These are phyloP conservation scores for Bubo bubo DNA, from an alignment of 2,113 vertebrate genomes.

Conservation along the genomic window DNA sequence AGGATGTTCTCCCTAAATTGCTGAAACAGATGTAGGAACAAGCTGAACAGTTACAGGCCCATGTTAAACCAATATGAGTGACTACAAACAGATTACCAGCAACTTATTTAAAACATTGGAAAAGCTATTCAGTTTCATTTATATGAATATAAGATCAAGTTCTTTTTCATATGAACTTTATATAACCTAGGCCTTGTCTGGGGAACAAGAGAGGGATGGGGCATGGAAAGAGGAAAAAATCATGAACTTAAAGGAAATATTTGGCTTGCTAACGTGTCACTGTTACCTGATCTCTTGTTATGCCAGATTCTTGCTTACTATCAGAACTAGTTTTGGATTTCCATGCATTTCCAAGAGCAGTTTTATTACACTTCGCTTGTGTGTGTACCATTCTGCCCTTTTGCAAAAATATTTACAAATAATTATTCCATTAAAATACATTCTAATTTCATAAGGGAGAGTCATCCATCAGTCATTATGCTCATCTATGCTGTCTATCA, in stretches of 20 bases:
- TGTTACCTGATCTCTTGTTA: neutral
- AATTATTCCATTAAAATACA: neutral
- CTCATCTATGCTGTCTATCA: neutral
- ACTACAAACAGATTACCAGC: neutral
- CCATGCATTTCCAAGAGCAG: neutral
- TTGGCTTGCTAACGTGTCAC: neutral
- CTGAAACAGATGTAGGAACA: constrained; percentile 18
- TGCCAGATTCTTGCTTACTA: neutral
- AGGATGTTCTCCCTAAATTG: constrained; percentile 6
- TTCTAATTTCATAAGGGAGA: neutral
- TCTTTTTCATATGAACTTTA: neutral
- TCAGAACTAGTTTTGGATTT: neutral
- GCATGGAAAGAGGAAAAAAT: neutral
- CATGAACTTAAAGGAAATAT: neutral
- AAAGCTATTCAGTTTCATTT: constrained; percentile 13
- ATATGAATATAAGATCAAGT: neutral
- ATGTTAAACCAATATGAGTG: neutral
- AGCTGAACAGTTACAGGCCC: neutral
- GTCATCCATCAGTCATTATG: neutral
- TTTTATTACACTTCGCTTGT: fast-evolving
- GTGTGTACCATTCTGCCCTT: neutral
- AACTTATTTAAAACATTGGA: neutral
- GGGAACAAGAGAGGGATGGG: neutral
- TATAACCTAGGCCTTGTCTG: neutral
- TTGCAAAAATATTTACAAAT: neutral